Evolutionary conservation across 2,888 invertebrate genomes (phyloP).

Genomic region (Sepioteuthis lessoniana): DNA sequence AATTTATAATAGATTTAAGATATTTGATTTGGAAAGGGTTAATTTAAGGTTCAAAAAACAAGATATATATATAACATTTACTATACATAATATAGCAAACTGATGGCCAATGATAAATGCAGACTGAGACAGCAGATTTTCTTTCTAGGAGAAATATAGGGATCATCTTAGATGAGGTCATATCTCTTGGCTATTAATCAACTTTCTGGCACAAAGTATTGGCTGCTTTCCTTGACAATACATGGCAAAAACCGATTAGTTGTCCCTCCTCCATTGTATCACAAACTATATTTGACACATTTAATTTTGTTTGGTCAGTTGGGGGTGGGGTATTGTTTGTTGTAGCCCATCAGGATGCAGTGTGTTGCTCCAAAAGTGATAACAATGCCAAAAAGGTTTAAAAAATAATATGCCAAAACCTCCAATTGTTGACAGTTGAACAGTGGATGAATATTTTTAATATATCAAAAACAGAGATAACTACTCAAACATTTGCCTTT

Average conservation of each 20-base stretch:
- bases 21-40: not conserved
- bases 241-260: slow-evolving; percentile 1
- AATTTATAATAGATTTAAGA: not conserved
- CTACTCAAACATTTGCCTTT: not conserved
- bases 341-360: not conserved
- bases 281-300: not conserved
- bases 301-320: not conserved
- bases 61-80: not conserved
- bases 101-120: not conserved
- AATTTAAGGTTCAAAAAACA: not conserved
- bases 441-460: not conserved
- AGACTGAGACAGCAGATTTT: not conserved
- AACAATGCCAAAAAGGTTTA: not conserved
- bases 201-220: not conserved
- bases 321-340: not conserved
- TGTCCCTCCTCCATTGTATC: slow-evolving; percentile 1
- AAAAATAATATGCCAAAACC: not conserved
- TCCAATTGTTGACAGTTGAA: not conserved
- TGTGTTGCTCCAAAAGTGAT: not conserved
- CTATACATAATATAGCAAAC: no score
- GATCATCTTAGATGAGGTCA: slow-evolving; percentile 4
- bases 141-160: not conserved
- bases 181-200: not conserved
- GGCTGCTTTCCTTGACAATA: slow-evolving; percentile 4
- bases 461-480: not conserved